Evolutionary conservation across 2,888 invertebrate species (phyloP).

Genomic region (Stenotaenia linearis): DNA sequence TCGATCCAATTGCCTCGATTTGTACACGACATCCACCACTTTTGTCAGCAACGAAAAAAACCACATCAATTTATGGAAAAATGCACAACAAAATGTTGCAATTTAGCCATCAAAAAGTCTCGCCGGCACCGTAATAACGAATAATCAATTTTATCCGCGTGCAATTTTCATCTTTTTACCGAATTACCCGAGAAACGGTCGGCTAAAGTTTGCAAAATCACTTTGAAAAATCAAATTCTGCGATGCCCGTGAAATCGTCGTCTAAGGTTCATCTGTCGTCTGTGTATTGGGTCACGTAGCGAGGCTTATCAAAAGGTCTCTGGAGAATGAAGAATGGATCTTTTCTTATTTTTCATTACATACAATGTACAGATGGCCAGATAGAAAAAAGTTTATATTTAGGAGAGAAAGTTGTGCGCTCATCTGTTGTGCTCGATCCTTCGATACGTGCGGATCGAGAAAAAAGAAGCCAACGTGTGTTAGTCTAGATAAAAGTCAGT

Average conservation of each 20-base stretch:
- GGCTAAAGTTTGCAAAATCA: neutral
- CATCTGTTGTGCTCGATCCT: constrained; percentile 1
- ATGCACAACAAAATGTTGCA: constrained; percentile 20
- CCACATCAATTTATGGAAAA: constrained; percentile 3
- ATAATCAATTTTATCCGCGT: neutral
- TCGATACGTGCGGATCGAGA: neutral
- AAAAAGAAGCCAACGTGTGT: constrained; percentile 1
- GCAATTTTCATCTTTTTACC: neutral
- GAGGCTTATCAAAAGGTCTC: neutral
- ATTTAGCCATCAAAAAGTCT: neutral
- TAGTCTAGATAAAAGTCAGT: neutral
- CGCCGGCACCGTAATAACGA: neutral
- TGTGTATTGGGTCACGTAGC: constrained; percentile 11
- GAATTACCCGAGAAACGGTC: neutral
- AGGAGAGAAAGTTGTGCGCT: neutral
- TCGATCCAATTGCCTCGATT: neutral
- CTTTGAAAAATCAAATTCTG: neutral
- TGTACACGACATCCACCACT: constrained; percentile 20
- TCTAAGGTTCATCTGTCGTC: neutral
- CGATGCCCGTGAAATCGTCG: neutral
- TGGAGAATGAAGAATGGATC: constrained; percentile 1
- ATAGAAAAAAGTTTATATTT: neutral
- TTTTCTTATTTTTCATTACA: constrained; percentile 6
- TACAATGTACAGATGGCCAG: too few species aligned
- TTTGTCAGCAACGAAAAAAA: neutral